Evolutionary conservation across 2,113 vertebrate genomes (phyloP).

Genomic region (Vombatus ursinus): DNA sequence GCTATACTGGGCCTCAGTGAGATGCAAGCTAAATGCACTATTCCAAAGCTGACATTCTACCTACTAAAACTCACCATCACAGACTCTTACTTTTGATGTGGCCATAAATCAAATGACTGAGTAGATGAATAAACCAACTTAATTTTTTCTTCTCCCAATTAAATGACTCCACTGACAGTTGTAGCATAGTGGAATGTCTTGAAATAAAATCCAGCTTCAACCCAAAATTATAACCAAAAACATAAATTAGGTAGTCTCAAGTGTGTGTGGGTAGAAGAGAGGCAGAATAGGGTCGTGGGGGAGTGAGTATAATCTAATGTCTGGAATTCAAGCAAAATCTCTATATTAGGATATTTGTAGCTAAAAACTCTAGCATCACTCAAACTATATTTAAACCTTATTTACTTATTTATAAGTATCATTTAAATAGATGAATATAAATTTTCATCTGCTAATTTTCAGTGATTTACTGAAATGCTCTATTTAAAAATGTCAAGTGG

Average conservation of each 20-base stretch:
- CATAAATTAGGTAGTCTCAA: not conserved
- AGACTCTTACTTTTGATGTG: not conserved
- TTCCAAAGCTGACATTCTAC: not conserved
- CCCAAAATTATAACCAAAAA: slow-evolving; percentile 25
- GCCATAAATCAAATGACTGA: slow-evolving; percentile 10
- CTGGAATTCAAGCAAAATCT: slow-evolving; percentile 59
- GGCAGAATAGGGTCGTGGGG: not conserved
- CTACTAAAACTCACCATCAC: not conserved
- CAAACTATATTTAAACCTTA: slow-evolving; percentile 75
- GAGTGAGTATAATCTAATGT: not conserved
- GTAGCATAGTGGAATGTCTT: not conserved
- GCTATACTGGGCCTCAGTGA: not conserved
- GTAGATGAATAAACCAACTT: not conserved
- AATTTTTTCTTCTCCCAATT: slow-evolving; percentile 7
- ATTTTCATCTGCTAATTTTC: slow-evolving; percentile 74
- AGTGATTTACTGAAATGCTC: slow-evolving; percentile 76
- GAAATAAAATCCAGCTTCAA: slow-evolving; percentile 18
- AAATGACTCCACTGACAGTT: not conserved
- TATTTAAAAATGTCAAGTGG: slow-evolving; percentile 81
- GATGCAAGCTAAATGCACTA: not conserved
- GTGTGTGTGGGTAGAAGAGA: not conserved
- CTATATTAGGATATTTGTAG: slow-evolving; percentile 38
- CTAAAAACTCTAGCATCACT: slow-evolving; percentile 57
- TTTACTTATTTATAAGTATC: slow-evolving; percentile 80
- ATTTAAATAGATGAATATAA: slow-evolving; percentile 79